Conservation (phyloP, 2,113 vertebrate genomes). For the Tretioscincus oriximinensis region DNA sequence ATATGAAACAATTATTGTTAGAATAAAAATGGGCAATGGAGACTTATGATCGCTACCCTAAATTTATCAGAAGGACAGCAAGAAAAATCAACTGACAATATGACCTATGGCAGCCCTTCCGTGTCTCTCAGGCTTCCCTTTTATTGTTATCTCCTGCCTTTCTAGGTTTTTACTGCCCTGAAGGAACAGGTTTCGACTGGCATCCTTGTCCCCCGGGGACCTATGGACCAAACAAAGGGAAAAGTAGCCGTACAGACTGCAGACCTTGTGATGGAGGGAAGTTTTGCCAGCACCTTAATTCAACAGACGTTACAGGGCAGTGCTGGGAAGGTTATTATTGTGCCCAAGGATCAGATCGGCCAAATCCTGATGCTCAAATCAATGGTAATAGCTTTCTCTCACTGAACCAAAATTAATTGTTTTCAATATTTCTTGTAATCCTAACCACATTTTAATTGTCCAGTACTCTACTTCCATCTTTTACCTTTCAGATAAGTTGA, state of each 20-base stretch:
- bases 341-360: conserved; percentile 70
- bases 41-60: no score
- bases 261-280: conserved; percentile 77
- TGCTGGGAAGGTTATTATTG: conserved; percentile 86
- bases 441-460: no score
- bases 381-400: conserved; percentile 63
- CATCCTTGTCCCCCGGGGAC: conserved; percentile 79
- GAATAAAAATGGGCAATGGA: no score
- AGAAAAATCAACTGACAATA: not conserved
- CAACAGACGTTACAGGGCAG: conserved; percentile 74
- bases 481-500: no score
- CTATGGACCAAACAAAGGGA: conserved; percentile 72
- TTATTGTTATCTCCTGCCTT: not conserved
- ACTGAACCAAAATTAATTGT: not conserved
- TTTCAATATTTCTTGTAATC: not conserved
- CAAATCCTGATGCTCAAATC: conserved; percentile 66
- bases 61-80: no score
- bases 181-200: conserved; percentile 75
- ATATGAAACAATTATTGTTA: no score
- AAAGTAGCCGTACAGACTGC: conserved; percentile 70
- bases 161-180: conserved; percentile 84
- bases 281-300: conserved; percentile 77
- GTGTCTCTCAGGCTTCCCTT: not conserved
- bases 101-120: not conserved
- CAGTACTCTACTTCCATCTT: no score